phyloP scores from a whole-genome alignment of 2,888 invertebrate genomes.

The Erebia palarica region DNA sequence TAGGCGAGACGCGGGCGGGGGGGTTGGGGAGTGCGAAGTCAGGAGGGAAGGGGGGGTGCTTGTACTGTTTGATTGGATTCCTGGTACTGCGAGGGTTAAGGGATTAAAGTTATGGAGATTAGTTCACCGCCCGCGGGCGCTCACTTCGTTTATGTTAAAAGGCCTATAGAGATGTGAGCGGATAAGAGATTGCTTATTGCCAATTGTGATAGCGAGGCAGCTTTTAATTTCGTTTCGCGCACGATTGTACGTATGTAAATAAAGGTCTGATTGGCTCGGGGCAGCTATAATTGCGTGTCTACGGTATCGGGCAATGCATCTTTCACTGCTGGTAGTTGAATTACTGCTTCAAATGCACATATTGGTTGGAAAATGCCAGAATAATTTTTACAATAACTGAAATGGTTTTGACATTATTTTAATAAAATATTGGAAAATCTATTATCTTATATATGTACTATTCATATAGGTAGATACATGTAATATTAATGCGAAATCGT shows the following conservation, averaged over 20 bases:
- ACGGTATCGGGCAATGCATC: constrained; percentile 42
- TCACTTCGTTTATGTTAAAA: constrained; percentile 79
- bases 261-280: constrained; percentile 44
- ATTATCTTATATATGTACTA: too few species aligned
- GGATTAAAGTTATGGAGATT: constrained; percentile 83
- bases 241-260: constrained; percentile 45
- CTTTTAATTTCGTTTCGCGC: constrained; percentile 73
- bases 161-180: constrained; percentile 77
- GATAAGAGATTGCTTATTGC: constrained; percentile 82
- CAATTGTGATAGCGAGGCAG: constrained; percentile 75
- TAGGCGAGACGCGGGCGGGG: constrained; percentile 68
- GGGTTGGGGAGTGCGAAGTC: constrained; percentile 47
- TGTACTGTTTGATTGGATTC: constrained; percentile 83
- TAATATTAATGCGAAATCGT: background rate
- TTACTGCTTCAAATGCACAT: constrained; percentile 13
- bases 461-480: too few species aligned
- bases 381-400: too few species aligned
- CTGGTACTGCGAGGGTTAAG: constrained; percentile 80
- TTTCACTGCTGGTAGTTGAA: constrained; percentile 36
- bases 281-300: constrained; percentile 40
- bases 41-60: constrained; percentile 61
- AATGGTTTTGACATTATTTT: too few species aligned
- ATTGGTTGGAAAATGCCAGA: background rate
- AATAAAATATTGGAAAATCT: too few species aligned
- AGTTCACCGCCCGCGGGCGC: constrained; percentile 80